Evolutionary conservation across 2,888 invertebrate genomes (phyloP), one percentile per base, ranked within the genome.

Genomic region (Antitype chi): DNA sequence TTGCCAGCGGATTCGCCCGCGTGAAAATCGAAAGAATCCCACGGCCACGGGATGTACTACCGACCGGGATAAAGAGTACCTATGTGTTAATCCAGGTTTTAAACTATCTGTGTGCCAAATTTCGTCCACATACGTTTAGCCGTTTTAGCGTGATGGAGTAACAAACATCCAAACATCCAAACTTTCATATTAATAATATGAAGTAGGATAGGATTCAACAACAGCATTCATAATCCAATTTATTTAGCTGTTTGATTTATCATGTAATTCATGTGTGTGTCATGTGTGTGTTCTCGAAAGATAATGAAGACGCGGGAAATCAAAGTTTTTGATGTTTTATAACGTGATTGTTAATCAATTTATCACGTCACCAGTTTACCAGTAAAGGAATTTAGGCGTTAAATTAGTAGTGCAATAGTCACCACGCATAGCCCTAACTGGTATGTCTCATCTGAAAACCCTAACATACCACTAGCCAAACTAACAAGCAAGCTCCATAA

Each of bases 401-500:
- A 43, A 23, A 67, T 67, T 55, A 43, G 43, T 25, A 20, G 20
- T 64, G 17, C 13, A 15, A 64, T 20, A 73, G 43, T 17, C 4
- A 73, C 9, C 9, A 32, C 1, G n/a, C 28, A 20, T 25, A 20
- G 9, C 47, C 72, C 23, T 72, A 47, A 47, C n/a, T 55, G 13
- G 9, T 63, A 57, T 28, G 47, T 49, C 38, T 68, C 15, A 13
- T 13, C 28, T 55, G 49, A 28, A 67, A 15, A 49, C 47, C 13
- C 63, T 38, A 78, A 71, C 74, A 79, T 63, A 60, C 59, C 66
- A 53, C 57, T 60, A 63, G 52, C 62, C 74, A 59, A 77, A 81
- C 78, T 69, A 82, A 79, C 80, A 81, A 77, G 80, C 79, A 74
- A 81, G 76, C 72, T 66, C 67, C 77, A 87, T 91, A 90, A 90